Percentiles rank a stretch among this genome's conserved stretches.
Conservation (phyloP, 2,113 vertebrate genomes). For the Pelvicachromis taeniatus region DNA sequence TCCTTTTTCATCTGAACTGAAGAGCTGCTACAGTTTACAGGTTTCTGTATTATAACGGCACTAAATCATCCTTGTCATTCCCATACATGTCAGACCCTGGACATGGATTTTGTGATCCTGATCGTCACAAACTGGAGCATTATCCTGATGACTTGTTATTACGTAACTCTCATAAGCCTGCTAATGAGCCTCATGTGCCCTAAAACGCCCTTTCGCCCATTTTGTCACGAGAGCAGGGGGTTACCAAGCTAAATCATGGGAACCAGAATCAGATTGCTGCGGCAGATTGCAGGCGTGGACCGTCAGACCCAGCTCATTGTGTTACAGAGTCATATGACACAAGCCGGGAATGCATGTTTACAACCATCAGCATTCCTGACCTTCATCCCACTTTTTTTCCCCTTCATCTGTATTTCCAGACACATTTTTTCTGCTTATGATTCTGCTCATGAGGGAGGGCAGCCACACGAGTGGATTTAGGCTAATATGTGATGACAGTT, state of each 20-base stretch:
- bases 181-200: not conserved
- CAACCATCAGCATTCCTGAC: not conserved
- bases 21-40: not conserved
- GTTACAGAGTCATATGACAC: constrained; percentile 20
- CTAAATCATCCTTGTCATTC: not conserved
- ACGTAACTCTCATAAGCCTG: not conserved
- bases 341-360: not conserved
- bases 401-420: not conserved
- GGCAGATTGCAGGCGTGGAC: not conserved
- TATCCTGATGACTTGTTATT: not conserved
- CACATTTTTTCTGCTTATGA: not conserved
- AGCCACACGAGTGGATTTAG: constrained; percentile 46
- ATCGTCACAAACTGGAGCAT: not conserved
- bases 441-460: not conserved
- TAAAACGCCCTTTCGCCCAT: not conserved
- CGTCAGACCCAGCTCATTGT: not conserved
- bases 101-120: not conserved
- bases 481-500: not conserved
- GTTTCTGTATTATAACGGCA: not conserved
- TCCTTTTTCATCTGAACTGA: not conserved
- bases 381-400: not conserved
- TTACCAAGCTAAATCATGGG: constrained; percentile 32
- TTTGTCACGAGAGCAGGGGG: not conserved
- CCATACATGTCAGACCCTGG: no score
- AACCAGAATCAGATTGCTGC: not conserved